These are phyloP conservation scores for Argyra leucocephala DNA, from an alignment of 2,888 invertebrate genomes.

Conservation along the genomic window DNA sequence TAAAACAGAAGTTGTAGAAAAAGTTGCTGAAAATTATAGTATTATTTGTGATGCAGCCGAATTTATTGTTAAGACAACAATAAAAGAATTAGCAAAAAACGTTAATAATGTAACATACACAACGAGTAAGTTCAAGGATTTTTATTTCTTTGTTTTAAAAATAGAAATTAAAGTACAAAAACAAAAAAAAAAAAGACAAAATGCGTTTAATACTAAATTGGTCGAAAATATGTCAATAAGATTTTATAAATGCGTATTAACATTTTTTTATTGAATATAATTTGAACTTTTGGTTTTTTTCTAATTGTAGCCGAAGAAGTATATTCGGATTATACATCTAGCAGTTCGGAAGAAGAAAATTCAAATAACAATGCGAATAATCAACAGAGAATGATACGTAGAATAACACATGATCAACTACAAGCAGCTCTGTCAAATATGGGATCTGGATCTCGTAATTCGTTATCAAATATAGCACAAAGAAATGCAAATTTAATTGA, in stretches of 20 bases:
- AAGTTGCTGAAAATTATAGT: slow-evolving; percentile 57
- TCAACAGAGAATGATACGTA: slow-evolving; percentile 34
- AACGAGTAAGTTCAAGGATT: background rate
- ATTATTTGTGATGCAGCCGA: slow-evolving; percentile 56
- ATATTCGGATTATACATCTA: slow-evolving; percentile 41
- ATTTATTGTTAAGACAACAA: slow-evolving; percentile 40
- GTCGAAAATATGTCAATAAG: no score
- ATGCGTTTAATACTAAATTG: background rate
- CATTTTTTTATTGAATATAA: no score
- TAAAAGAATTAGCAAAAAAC: slow-evolving; percentile 38
- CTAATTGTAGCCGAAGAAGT: slow-evolving; percentile 35
- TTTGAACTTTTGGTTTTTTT: background rate
- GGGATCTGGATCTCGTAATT: slow-evolving; percentile 37
- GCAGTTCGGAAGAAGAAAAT: slow-evolving; percentile 42
- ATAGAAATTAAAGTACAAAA: no score
- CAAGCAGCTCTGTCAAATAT: slow-evolving; percentile 37
- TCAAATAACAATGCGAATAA: slow-evolving; percentile 31
- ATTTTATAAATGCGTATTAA: no score
- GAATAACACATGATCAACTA: slow-evolving; percentile 40
- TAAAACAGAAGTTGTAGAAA: slow-evolving; percentile 54
- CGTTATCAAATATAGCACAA: slow-evolving; percentile 41
- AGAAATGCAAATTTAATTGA: slow-evolving; percentile 31
- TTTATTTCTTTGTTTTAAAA: slow-evolving; percentile 3
- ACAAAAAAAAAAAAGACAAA: background rate
- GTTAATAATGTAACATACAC: slow-evolving; percentile 17